Conservation (phyloP, 2,888 invertebrate species). For the Lithodes maja region DNA sequence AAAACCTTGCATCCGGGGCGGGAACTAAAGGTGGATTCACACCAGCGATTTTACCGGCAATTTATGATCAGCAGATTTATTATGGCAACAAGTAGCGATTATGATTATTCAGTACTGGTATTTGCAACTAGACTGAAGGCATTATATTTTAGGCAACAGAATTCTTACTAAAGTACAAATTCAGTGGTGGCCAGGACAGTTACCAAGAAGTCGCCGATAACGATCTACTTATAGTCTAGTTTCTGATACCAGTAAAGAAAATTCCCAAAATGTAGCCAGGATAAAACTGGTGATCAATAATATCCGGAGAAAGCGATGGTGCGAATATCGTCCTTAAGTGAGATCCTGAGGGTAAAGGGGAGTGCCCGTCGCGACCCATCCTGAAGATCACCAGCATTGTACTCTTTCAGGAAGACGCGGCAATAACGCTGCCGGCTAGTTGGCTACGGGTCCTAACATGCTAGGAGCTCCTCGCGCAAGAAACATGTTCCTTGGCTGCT, state of each 20-base stretch:
- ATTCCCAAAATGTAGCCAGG: background rate
- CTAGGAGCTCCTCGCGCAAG: conserved; percentile 51
- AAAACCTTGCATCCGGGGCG: background rate
- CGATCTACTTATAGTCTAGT: no score
- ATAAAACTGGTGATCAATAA: background rate
- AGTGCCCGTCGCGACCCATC: conserved; percentile 37
- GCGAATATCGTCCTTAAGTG: background rate
- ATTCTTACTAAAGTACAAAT: no score
- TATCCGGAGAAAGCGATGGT: background rate
- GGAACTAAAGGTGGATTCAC: conserved; percentile 6
- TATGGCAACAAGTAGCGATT: no score
- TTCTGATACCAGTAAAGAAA: no score
- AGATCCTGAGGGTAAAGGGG: conserved; percentile 48
- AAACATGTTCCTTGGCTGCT: conserved; percentile 10
- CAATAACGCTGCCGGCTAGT: conserved; percentile 47
- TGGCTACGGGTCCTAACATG: conserved; percentile 56
- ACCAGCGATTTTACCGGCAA: background rate
- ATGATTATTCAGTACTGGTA: no score
- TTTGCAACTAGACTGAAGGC: no score
- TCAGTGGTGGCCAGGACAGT: no score
- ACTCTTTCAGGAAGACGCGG: conserved; percentile 62
- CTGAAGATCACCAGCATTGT: conserved; percentile 55
- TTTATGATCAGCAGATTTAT: no score
- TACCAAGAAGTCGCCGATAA: no score
- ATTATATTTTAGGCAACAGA: no score